These are phyloP conservation scores for Rhopalosiphum padi DNA, from an alignment of 1,140 invertebrate genomes.

Conservation along the genomic window DNA sequence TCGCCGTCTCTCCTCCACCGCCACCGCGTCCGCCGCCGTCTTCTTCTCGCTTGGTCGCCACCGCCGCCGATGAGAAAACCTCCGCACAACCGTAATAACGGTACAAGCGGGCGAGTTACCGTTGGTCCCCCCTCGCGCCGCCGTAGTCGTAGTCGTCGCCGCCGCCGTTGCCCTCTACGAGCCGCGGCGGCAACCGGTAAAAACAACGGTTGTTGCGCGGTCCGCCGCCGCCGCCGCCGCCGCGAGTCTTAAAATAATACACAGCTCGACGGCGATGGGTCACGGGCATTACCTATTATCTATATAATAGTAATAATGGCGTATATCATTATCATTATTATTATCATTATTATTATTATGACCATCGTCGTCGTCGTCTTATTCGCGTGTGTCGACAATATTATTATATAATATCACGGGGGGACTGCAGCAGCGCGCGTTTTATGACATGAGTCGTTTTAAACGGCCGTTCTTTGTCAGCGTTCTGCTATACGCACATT, in stretches of 20 bases:
- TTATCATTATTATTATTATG: neutral
- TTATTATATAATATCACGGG: neutral
- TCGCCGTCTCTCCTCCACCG: neutral
- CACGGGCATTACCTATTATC: conserved; percentile 2
- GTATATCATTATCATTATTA: neutral
- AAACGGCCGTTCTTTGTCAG: neutral
- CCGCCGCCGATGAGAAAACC: conserved; percentile 31
- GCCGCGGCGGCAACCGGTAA: conserved; percentile 36
- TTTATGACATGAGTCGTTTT: neutral
- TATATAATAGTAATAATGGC: neutral
- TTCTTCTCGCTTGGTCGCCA: neutral
- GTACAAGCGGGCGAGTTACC: conserved; percentile 35
- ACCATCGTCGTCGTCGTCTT: neutral
- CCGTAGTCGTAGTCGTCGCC: neutral
- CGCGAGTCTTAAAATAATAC: neutral
- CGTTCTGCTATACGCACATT: neutral
- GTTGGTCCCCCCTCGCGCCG: conserved; percentile 20
- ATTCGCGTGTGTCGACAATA: neutral
- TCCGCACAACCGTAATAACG: conserved; percentile 47
- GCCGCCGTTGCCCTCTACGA: neutral
- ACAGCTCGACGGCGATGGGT: conserved; percentile 13
- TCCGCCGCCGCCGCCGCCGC: neutral
- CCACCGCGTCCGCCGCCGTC: too few relatives aligned
- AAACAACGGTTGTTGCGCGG: conserved; percentile 41
- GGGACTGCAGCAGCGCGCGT: neutral